Evolutionary conservation across 2,888 invertebrate species (phyloP), one percentile per base, ranked within the genome.

Genomic region (Leptopilina drosophilae): DNA sequence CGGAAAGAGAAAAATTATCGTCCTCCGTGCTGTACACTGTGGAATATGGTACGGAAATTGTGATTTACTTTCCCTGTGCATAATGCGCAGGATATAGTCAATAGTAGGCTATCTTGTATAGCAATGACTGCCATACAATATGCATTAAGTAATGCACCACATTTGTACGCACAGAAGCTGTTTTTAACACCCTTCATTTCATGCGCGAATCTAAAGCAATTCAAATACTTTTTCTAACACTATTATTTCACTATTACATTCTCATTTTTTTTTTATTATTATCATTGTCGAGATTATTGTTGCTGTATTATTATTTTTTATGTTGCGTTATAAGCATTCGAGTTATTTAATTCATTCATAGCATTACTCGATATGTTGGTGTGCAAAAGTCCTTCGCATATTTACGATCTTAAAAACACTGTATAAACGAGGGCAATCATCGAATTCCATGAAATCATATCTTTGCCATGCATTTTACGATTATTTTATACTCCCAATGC

Each of bases 61-160:
- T 88, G 89, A 90, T 90, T 90, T 89, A 89, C 89, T 90, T 90
- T 90, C 89, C 86, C 89, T 86, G 82, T 77, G 84, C 83, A 84
- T 88, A 87, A 87, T 85, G 86, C 79, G 83, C 84, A 84, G 85
- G 85, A 79, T 81, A 79, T 77, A 69, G 62, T 62, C 62, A 62
- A 62, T 49, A 64, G 64, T 77, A 53, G 73, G 64, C 75, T 62
- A 81, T 83, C 80, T 75, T 53, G 79, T 64, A 80, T 77, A 46
- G 79, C 79, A 77, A 64, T 76, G 76, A 79, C 79, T 79, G 77
- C 80, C 73, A 76, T 76, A 79, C 56, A 76, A 81, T 46, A 6
- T 3, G 64, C 76, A 81, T 64, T 78, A 78, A 78, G 77, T 80
- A 81, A 78, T 78, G 62, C 66, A 67, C 76, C 53, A 77, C 76